Evolutionary conservation across 2,797 vertebrate genomes (phyloP).

Genomic region (Enteromius thamalakanensis): DNA sequence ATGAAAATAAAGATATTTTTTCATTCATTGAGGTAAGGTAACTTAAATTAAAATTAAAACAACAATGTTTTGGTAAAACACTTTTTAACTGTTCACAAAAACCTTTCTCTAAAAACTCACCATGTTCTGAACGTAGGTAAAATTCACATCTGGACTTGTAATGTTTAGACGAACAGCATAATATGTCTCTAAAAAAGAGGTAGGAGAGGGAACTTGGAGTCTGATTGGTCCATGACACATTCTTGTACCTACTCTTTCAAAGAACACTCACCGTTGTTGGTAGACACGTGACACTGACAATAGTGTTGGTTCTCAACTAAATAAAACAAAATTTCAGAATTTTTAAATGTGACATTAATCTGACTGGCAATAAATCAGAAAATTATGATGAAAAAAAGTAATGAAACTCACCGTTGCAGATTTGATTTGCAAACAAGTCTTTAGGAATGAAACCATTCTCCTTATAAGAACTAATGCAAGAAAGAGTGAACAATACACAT

Average conservation of each 20-base stretch:
- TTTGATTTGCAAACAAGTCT: background rate
- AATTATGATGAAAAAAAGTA: background rate
- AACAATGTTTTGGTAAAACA: background rate
- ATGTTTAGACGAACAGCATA: constrained; percentile 65
- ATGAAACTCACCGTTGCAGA: constrained; percentile 66
- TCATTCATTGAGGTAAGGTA: background rate
- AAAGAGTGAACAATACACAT: background rate
- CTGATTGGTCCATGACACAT: background rate
- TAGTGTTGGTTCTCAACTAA: constrained; percentile 50
- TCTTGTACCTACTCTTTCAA: background rate
- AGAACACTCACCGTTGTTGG: constrained; percentile 60
- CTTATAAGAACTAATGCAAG: constrained; percentile 57
- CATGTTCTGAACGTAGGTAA: constrained; percentile 18
- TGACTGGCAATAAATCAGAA: background rate
- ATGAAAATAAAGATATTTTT: background rate
- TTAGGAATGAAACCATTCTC: constrained; percentile 13
- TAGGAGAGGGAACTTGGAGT: background rate
- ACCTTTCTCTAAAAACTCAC: constrained; percentile 58
- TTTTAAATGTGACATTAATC: background rate
- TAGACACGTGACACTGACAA: constrained; percentile 66
- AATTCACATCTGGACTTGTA: background rate
- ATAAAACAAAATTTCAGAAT: background rate
- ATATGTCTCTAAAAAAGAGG: constrained; percentile 64
- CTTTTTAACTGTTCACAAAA: background rate
- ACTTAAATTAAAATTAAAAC: background rate